Conservation (phyloP, 2,113 vertebrate species). For the Notarius quadriscutis region DNA sequence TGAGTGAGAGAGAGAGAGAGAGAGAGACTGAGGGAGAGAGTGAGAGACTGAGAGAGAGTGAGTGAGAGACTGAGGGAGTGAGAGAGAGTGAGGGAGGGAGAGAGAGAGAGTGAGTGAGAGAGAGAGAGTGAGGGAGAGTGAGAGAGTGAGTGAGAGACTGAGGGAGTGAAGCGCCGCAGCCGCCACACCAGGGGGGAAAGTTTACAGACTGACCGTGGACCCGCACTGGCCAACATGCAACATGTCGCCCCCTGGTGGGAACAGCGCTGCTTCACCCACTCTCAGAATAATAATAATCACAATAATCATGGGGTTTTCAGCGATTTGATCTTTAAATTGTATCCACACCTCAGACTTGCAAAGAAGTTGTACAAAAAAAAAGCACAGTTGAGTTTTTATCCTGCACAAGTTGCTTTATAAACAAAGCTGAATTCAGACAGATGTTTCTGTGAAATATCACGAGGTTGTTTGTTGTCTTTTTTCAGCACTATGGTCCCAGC, state of each 20-base stretch:
- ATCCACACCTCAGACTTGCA: neutral
- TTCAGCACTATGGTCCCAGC: no score
- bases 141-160: no score
- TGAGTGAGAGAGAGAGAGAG: no score
- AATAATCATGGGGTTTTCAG: neutral
- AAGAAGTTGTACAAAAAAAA: neutral
- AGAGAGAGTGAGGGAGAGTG: no score
- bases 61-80: no score
- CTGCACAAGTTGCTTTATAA: neutral
- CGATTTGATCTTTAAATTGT: neutral
- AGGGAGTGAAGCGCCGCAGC: no score
- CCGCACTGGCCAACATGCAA: neutral
- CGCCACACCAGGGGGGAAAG: neutral
- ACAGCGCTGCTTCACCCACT: neutral
- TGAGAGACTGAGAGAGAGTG: no score
- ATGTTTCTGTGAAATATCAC: no score
- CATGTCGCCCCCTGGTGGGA: constrained; percentile 51
- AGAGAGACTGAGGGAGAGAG: no score
- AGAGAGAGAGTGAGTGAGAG: no score
- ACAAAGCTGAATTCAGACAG: neutral
- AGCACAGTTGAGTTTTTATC: neutral
- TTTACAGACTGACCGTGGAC: neutral
- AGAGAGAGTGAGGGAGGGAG: no score
- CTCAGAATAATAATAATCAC: neutral
- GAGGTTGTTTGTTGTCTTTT: no score